A percentile compares a stretch with the other conserved stretches of the same genome.
phyloP scores from a whole-genome alignment of 2,888 invertebrate species.

The Drosophila imparisetae region DNA sequence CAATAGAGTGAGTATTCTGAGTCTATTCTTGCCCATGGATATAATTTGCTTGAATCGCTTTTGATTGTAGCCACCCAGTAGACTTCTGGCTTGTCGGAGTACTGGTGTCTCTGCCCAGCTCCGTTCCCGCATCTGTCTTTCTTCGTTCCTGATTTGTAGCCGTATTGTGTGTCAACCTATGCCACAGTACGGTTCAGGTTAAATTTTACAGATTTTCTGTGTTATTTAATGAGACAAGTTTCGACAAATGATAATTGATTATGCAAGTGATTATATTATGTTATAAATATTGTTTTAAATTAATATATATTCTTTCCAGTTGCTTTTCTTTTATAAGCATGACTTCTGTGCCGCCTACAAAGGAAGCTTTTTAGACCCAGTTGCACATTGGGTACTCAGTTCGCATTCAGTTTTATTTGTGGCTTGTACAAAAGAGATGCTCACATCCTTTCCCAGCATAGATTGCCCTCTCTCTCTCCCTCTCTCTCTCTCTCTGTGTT shows the following conservation, averaged over 20 bases:
- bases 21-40: too few relatives aligned
- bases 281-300: background rate
- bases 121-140: too few relatives aligned
- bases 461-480: constrained; percentile 29
- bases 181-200: too few relatives aligned
- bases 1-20: too few relatives aligned
- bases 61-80: too few relatives aligned
- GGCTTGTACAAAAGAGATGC: constrained; percentile 3
- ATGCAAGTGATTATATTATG: background rate
- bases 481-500: background rate
- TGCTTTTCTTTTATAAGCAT: background rate
- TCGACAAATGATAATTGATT: background rate
- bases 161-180: too few relatives aligned
- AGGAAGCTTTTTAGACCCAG: constrained; percentile 7
- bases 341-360: constrained; percentile 52
- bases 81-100: too few relatives aligned
- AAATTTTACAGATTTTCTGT: background rate
- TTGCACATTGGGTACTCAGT: background rate
- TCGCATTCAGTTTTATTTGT: constrained; percentile 10
- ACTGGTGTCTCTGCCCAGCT: too few relatives aligned
- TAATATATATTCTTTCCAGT: background rate
- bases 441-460: constrained; percentile 61
- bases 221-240: background rate
- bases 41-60: too few relatives aligned
- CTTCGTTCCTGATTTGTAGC: too few relatives aligned